Evolutionary conservation across 2,797 vertebrate species (phyloP).

Genomic region (Coendou prehensilis): DNA sequence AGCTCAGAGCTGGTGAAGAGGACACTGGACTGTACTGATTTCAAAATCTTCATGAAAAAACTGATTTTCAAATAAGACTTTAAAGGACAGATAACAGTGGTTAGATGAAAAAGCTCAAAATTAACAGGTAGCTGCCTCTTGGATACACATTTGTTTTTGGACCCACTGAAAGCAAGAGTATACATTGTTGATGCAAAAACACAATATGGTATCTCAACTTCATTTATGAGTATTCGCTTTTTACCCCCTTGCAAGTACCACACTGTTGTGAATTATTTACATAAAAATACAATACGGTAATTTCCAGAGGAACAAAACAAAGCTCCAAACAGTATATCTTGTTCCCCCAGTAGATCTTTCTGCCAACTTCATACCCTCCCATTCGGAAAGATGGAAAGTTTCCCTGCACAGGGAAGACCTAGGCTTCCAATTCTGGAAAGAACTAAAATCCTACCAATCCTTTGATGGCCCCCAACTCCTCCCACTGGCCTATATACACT

Average conservation of each 20-base stretch:
- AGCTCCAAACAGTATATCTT: constrained; percentile 27
- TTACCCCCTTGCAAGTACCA: constrained; percentile 48
- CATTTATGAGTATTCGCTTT: constrained; percentile 35
- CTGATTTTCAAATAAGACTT: neutral
- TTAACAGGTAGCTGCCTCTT: constrained; percentile 56
- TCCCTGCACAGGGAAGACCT: neutral
- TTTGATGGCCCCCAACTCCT: fast-evolving
- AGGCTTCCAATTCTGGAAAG: neutral
- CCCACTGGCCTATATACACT: fast-evolving
- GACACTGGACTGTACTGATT: neutral
- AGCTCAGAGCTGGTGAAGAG: neutral
- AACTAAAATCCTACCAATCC: neutral
- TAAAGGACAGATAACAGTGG: neutral
- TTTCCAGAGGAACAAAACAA: constrained; percentile 52
- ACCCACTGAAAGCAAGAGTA: neutral
- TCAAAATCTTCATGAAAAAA: neutral
- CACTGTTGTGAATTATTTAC: constrained; percentile 75
- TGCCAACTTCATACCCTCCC: neutral
- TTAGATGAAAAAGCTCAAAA: neutral
- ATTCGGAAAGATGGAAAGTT: neutral
- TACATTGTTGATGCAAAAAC: constrained; percentile 41
- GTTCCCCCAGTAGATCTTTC: neutral
- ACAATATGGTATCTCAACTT: constrained; percentile 64
- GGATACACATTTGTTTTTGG: constrained; percentile 35
- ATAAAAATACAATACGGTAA: constrained; percentile 68